Evolutionary conservation across 2,888 invertebrate species (phyloP).

Genomic region (Idaea dimidiata): DNA sequence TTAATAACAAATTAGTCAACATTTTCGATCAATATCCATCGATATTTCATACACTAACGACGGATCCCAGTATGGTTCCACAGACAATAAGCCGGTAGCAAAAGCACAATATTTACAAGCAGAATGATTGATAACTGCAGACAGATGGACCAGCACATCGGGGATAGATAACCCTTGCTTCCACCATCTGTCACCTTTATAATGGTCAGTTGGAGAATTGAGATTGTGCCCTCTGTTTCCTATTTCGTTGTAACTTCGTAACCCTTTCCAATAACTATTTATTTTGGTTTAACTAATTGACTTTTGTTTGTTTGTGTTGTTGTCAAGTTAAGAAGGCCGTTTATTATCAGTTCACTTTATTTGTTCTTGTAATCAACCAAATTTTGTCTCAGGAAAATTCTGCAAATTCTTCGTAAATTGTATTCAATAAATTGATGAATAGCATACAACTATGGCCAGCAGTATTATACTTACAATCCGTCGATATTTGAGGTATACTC

Average conservation of each 20-base stretch:
- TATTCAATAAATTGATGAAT: too few species aligned
- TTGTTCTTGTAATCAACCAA: too few species aligned
- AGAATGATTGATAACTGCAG: constrained; percentile 70
- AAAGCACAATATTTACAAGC: constrained; percentile 67
- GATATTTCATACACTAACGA: constrained; percentile 35
- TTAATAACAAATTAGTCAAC: constrained; percentile 5
- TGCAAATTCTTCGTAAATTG: too few species aligned
- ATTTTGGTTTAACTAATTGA: neutral
- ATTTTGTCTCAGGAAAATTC: too few species aligned
- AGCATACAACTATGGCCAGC: too few species aligned
- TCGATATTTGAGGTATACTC: too few species aligned
- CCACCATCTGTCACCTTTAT: constrained; percentile 57
- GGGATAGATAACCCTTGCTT: constrained; percentile 59
- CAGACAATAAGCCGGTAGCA: constrained; percentile 66
- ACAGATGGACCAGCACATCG: constrained; percentile 57
- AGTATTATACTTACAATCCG: too few species aligned
- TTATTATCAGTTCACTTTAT: neutral
- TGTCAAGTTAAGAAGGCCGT: neutral
- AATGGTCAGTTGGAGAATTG: constrained; percentile 47
- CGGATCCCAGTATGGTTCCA: constrained; percentile 31
- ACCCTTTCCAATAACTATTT: neutral
- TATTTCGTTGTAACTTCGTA: neutral
- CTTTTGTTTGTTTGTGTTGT: neutral
- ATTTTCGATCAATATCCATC: neutral
- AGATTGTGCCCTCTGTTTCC: neutral